Percentiles rank a stretch among this genome's conserved stretches.
Conservation (phyloP, 2,888 invertebrate genomes). For the Perithous albicinctus region DNA sequence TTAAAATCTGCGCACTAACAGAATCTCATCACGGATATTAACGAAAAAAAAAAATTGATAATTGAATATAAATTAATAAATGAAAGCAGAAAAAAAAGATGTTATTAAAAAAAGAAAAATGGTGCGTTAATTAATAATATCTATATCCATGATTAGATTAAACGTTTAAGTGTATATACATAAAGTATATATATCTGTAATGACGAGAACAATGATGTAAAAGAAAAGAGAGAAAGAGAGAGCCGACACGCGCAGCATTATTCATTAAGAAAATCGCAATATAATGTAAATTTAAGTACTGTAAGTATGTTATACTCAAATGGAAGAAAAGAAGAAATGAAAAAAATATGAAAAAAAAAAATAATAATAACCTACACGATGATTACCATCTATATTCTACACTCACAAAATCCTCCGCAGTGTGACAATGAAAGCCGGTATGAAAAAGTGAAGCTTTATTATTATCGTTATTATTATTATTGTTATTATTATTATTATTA, state of each 20-base stretch:
- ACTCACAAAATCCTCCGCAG: slow-evolving; percentile 59
- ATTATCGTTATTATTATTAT: slow-evolving; percentile 53
- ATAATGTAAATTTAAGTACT: slow-evolving; percentile 72
- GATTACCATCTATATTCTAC: slow-evolving; percentile 57
- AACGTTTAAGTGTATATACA: slow-evolving; percentile 49
- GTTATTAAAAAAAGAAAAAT: slow-evolving; percentile 46
- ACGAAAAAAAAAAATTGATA: slow-evolving; percentile 16
- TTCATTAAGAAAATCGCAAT: slow-evolving; percentile 71
- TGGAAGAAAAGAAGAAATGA: slow-evolving; percentile 24
- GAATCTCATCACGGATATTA: slow-evolving; percentile 41
- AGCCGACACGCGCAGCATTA: slow-evolving; percentile 69
- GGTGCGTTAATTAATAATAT: slow-evolving; percentile 63
- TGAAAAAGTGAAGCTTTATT: slow-evolving; percentile 40
- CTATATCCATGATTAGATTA: slow-evolving; percentile 62
- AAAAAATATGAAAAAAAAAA: slow-evolving; percentile 32
- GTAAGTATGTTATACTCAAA: slow-evolving; percentile 68
- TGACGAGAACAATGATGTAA: slow-evolving; percentile 52
- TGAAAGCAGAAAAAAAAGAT: slow-evolving; percentile 12
- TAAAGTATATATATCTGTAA: slow-evolving; percentile 49
- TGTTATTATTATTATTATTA: slow-evolving; percentile 37
- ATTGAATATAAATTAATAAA: slow-evolving; percentile 8
- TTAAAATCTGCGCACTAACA: slow-evolving; percentile 23
- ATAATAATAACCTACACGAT: slow-evolving; percentile 51
- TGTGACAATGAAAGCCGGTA: slow-evolving; percentile 53
- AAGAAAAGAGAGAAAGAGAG: too few relatives aligned